Conservation (phyloP, 2,113 vertebrate species). For the Myotis lucifugus region DNA sequence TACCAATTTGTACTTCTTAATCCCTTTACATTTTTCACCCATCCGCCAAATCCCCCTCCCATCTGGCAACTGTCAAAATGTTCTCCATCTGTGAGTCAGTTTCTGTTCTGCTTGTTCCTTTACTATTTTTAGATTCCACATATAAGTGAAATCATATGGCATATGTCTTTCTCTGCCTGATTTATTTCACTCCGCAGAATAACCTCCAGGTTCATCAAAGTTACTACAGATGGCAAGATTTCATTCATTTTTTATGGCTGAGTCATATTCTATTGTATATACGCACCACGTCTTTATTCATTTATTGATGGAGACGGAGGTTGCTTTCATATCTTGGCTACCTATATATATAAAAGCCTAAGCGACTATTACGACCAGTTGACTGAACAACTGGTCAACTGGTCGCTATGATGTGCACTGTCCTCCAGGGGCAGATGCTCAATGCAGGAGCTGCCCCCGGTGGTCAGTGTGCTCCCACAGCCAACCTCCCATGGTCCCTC, state of each 20-base stretch:
- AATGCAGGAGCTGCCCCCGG: no score
- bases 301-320: background rate
- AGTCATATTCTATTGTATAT: background rate
- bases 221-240: background rate
- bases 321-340: background rate
- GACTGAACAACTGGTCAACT: no score
- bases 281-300: background rate
- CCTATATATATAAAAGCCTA: no score
- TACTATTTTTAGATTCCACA: background rate
- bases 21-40: background rate
- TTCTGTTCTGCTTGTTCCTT: background rate
- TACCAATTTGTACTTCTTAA: background rate
- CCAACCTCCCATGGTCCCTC: no score
- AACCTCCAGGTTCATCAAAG: background rate
- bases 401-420: no score
- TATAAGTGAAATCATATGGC: background rate
- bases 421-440: no score
- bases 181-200: background rate
- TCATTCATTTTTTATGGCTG: background rate
- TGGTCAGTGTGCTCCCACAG: no score
- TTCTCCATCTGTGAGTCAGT: background rate
- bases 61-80: background rate
- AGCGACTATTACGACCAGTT: no score
- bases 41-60: background rate
- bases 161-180: no score